Base-by-base conservation (phyloP, 1,140 invertebrate genomes). In the Ceratina australensis region DNA sequence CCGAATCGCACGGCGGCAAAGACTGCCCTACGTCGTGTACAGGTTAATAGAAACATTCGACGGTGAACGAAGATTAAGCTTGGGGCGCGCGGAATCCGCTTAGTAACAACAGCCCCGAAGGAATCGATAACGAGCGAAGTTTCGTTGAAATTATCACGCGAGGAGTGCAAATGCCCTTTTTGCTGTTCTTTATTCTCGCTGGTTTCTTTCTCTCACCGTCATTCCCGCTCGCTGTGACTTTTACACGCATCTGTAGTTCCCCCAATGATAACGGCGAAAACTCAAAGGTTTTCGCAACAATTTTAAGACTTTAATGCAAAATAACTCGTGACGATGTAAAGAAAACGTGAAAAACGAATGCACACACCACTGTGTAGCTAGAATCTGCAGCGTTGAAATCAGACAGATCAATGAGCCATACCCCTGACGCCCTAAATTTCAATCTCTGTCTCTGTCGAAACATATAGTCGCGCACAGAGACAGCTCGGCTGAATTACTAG, bases 71-170 rank as follows among this genome's bases (percentile, higher is more conserved):
- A n/a, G 47, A 76, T 76, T 61, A 71, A 42, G 54, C 20, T 56
- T 20, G 10, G 42, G 59, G 52, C 52, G 65, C 26, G 65, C 47
- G 8, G 22, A 71, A 77, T 63, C 67, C 57, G 67, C 74, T 77
- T 77, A 71, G 74, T 57, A 77, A 76, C 74, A 71, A 77, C 74
- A 60, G 56, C 47, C 49, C 24, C 74, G 67, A 61, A 54, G 57
- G 67, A 71, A 77, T 77, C 74, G 74, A 77, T 77, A 77, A 77
- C 28, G 74, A 77, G 49, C 20, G n/a, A 71, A 77, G 57, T 61
- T 69, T 71, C 28, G 13, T 61, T 20, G 18, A 22, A 22, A 74
- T 74, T 66, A 74, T 74, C 61, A 18, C 12, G 33, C 68, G 33
- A 69, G 26, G 16, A 68, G 7, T 10, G 24, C 26, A 18, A 52